Conservation (phyloP, 2,888 invertebrate species). For the Limenitis arthemis region DNA sequence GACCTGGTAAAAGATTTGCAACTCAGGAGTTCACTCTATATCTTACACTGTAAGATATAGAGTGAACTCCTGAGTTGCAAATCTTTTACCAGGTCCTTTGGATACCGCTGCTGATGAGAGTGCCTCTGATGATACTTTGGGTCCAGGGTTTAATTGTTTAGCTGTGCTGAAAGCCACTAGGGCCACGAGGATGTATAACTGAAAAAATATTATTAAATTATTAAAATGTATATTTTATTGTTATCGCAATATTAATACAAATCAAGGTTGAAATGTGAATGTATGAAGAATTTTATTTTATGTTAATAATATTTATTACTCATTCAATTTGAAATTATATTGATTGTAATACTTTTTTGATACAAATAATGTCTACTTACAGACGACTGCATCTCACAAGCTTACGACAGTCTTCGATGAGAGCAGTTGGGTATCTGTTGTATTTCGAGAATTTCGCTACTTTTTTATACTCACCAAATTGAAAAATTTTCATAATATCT, state of each 20-base stretch:
- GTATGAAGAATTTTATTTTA: background rate
- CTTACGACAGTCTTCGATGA: slow-evolving; percentile 4
- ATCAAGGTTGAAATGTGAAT: too few relatives aligned
- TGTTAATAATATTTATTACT: background rate
- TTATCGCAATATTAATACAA: too few relatives aligned
- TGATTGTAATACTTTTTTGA: background rate
- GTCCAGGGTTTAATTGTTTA: slow-evolving; percentile 34
- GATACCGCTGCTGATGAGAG: slow-evolving; percentile 21
- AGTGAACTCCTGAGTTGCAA: slow-evolving; percentile 42
- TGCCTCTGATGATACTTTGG: slow-evolving; percentile 34
- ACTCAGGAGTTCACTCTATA: slow-evolving; percentile 48
- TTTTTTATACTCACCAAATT: slow-evolving; percentile 9
- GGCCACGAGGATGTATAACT: slow-evolving; percentile 9
- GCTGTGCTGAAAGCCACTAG: slow-evolving; percentile 22
- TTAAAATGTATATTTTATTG: background rate
- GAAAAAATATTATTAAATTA: slow-evolving; percentile 1
- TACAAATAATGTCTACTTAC: slow-evolving; percentile 5
- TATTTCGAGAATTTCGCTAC: background rate
- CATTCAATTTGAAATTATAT: background rate
- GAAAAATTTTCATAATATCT: slow-evolving; percentile 6
- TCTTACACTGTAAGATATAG: slow-evolving; percentile 50
- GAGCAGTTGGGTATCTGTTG: slow-evolving; percentile 10
- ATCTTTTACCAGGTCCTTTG: slow-evolving; percentile 24
- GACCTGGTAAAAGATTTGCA: slow-evolving; percentile 27
- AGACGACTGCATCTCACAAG: slow-evolving; percentile 10